Evolutionary conservation across 1,140 invertebrate species (phyloP), one percentile per base, ranked within the genome.

Genomic region (Drosophila yakuba): DNA sequence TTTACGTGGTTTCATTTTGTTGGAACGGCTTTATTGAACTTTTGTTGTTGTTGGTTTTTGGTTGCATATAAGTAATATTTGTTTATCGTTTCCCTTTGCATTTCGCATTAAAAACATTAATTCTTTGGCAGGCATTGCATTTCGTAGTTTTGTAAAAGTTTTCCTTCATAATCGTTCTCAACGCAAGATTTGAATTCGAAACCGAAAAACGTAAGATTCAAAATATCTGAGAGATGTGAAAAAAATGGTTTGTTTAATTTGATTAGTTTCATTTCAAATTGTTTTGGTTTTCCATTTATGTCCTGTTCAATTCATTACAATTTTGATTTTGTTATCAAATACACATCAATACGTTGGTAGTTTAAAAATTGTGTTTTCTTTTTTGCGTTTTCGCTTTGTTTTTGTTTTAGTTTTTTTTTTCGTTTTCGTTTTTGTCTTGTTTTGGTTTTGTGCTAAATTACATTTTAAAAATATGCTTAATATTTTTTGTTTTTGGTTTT

Each of bases 11-110:
- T 83, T 88, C 56, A 63, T 84, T n/a, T 20, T 41, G 63, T 86
- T 91, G 90, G 90, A 91, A 91, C 90, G 90, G 90, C 90, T 85
- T 91, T 88, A 91, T 91, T 91, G 90, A 90, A 91, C 86, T 84
- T 81, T 91, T 85, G 88, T 91, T 86, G 82, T 80, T 78, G 74
- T 80, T 89, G 48, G 20, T 20, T 20, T 74, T 77, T 83, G 62
- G 62, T 84, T 83, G 75, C 82, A 66, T 85, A 81, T 85, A 86
- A 78, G 69, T 85, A 71, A 81, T 71, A 78, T 85, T 84, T 80
- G 61, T 82, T 73, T 66, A 55, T 71, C 57, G 58, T 64, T 67
- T 83, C 50, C 61, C 50, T 63, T 80, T 74, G 74, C 74, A 76
- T 64, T 73, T 78, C 77, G 68, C 60, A 62, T 88, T 82, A 80